Conservation (phyloP, 2,888 invertebrate species). For the Drosophila kokeensis region DNA sequence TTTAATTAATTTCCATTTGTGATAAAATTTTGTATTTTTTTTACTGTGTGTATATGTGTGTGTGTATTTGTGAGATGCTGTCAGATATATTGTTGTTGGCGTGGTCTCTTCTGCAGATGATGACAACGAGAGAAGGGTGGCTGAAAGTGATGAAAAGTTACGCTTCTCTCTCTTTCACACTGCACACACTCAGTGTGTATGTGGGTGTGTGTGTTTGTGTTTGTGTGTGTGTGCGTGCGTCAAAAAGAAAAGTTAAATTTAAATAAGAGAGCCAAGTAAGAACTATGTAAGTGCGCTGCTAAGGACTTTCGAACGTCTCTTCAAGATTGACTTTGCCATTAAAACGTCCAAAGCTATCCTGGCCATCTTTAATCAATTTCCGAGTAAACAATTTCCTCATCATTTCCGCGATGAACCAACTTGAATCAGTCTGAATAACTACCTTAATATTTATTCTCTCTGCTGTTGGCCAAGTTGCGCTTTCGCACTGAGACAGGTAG, state of each 20-base stretch:
- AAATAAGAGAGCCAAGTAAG: slow-evolving; percentile 53
- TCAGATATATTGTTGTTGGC: slow-evolving; percentile 40
- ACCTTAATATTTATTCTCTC: slow-evolving; percentile 9
- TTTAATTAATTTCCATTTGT: slow-evolving; percentile 75
- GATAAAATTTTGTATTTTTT: slow-evolving; percentile 59
- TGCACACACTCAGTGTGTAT: no score
- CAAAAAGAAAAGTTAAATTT: slow-evolving; percentile 57
- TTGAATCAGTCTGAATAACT: slow-evolving; percentile 19
- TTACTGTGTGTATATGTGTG: neutral
- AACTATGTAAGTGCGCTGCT: slow-evolving; percentile 15
- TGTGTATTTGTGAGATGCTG: slow-evolving; percentile 43
- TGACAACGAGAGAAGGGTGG: slow-evolving; percentile 9
- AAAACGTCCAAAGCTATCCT: slow-evolving; percentile 35
- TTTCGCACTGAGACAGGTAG: neutral
- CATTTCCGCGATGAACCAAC: slow-evolving; percentile 57
- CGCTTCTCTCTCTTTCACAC: neutral
- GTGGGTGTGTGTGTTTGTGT: neutral
- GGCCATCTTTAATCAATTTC: slow-evolving; percentile 73
- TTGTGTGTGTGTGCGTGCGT: slow-evolving; percentile 11
- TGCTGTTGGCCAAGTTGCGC: neutral
- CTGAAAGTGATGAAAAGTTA: slow-evolving; percentile 32
- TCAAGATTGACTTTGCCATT: slow-evolving; percentile 57
- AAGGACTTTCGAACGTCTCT: slow-evolving; percentile 24
- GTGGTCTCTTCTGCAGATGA: slow-evolving; percentile 24
- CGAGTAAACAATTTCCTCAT: slow-evolving; percentile 69